Conservation (phyloP, 2,797 vertebrate species). For the Sebastes trivittatus region DNA sequence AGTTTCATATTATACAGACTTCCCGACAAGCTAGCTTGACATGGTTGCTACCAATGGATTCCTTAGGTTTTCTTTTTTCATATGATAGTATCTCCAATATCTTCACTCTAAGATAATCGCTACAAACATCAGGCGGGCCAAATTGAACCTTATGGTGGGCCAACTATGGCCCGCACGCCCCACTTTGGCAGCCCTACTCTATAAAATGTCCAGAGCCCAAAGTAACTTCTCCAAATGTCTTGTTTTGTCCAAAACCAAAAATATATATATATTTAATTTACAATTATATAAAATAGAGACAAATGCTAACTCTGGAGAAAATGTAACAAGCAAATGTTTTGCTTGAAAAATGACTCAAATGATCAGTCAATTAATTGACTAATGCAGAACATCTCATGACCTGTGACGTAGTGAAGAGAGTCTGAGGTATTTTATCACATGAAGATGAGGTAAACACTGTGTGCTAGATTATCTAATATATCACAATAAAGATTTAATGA, state of each 20-base stretch:
- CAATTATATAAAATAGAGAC: background rate
- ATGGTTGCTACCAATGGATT: no score
- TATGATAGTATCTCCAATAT: background rate
- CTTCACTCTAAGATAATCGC: no score
- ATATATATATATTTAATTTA: background rate
- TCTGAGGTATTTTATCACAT: background rate
- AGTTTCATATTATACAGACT: no score
- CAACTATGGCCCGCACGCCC: no score
- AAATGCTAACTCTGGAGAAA: background rate
- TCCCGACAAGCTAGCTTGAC: no score
- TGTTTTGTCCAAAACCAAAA: background rate
- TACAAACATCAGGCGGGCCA: no score
- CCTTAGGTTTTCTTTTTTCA: no score
- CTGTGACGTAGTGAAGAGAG: background rate
- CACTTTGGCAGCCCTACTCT: no score
- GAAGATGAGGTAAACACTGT: background rate
- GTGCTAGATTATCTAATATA: slow-evolving; percentile 28
- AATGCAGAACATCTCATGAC: background rate
- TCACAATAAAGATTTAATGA: slow-evolving; percentile 53
- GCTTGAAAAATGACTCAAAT: background rate
- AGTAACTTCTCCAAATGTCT: background rate
- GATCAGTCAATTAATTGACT: background rate
- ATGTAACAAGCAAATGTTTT: background rate
- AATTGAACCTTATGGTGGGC: fast-evolving
- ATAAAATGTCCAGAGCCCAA: background rate